phyloP scores from a whole-genome alignment of 2,888 invertebrate species.

The Cryptophagus acutangulus region DNA sequence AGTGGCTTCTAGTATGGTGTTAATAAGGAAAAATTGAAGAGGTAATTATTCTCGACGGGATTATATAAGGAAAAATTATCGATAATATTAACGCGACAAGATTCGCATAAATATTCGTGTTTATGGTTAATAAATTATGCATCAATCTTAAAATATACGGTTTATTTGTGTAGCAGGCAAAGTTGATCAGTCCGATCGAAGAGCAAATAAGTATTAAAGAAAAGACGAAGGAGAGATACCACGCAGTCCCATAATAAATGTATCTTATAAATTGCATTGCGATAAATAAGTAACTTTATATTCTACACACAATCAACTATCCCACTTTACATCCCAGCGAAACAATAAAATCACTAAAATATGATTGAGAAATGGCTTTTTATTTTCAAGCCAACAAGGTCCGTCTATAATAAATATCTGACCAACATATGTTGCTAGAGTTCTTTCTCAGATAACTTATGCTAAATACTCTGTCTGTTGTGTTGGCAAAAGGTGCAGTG shows the following conservation, averaged over 20 bases:
- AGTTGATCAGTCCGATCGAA: conserved; percentile 39
- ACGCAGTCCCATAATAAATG: conserved; percentile 47
- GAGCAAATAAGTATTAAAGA: conserved; percentile 26
- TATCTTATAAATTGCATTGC: conserved; percentile 49
- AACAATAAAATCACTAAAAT: conserved; percentile 51
- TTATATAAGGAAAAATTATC: conserved; percentile 19
- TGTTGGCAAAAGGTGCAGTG: conserved; percentile 6
- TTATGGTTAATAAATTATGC: conserved; percentile 42
- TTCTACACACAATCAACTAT: conserved; percentile 49
- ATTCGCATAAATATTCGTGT: conserved; percentile 17
- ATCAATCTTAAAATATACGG: conserved; percentile 43
- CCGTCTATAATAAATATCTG: conserved; percentile 43
- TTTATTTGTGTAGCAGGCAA: conserved; percentile 33
- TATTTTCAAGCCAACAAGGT: conserved; percentile 42
- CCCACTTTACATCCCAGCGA: conserved; percentile 48
- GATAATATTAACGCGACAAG: conserved; percentile 31
- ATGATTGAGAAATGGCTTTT: conserved; percentile 49
- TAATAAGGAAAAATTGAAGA: too few relatives aligned
- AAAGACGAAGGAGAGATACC: conserved; percentile 29
- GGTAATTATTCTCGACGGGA: too few relatives aligned
- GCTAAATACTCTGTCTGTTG: conserved; percentile 33
- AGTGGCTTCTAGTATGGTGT: too few relatives aligned
- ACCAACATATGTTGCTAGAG: conserved; percentile 39
- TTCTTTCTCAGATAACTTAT: conserved; percentile 33
- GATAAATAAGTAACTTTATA: conserved; percentile 51